Base-by-base conservation (phyloP, 2,797 vertebrate species). In the Paedocypris micromegethes region DNA sequence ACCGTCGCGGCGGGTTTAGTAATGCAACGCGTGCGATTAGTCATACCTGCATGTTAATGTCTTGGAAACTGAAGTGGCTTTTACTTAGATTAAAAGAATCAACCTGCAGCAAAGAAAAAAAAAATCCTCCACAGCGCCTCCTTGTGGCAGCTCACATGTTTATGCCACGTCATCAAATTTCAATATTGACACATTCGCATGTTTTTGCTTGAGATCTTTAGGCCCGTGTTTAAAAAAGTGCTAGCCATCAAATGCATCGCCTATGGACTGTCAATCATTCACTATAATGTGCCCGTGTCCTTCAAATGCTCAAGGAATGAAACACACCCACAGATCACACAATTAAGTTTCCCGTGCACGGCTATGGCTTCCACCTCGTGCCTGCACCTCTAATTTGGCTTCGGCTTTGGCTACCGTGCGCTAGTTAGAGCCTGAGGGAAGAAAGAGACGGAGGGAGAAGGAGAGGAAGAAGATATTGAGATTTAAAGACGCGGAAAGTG, bases 231-330 rank as follows among this genome's bases (percentile, higher is more conserved):
- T 64, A 78, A 77, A 75, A 74, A 72, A 61, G 74, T 76, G 79
- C 78, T 78, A 80, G 77, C 68, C 72, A 68, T 70, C 60, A 73
- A 76, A 77, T 79, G 73, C 66, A 77, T 69, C 63, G 75, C 71
- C 72, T 66, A 74, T 82, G 83, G 78, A 78, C 77, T 86, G 83
- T 85, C 85, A 86, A 84, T 88, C 85, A 86, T 84, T 87, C 85
- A 83, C 77, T 82, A 85, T 85, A 83, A 86, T 79, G 81, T 84
- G 81, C 77, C 80, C 77, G 76, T 72, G 79, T 85, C 83, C 83
- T 84, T 86, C 83, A 83, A 65, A 66, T 53, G 54, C 66, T 55
- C 59, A 62, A 77, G 76, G 59, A 70, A 58, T 59, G 65, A 67
- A 76, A 78, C 77, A 67, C 23, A 74, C 23, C 69, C 72, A 67